Conservation (phyloP, 2,888 invertebrate species). For the Caenorhabditis sp. region DNA sequence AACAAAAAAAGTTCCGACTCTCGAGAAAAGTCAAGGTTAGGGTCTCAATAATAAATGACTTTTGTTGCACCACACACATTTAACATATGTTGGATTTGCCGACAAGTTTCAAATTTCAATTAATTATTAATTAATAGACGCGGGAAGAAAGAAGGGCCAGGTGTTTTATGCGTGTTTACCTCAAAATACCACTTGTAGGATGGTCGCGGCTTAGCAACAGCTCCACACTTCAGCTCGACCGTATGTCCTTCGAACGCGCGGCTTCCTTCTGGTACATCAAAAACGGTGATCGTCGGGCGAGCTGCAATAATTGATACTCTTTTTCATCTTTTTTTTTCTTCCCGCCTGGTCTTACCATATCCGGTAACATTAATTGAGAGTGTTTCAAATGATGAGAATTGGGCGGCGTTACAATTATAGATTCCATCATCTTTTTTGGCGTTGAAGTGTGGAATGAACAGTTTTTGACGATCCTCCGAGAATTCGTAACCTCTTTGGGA, state of each 20-base stretch:
- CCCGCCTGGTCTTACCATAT: slow-evolving; percentile 59
- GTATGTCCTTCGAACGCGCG: slow-evolving; percentile 56
- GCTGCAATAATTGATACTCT: slow-evolving; percentile 25
- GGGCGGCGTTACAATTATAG: slow-evolving; percentile 61
- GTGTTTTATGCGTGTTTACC: slow-evolving; percentile 14
- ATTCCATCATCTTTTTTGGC: slow-evolving; percentile 58
- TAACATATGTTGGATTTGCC: neutral
- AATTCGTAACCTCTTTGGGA: slow-evolving; percentile 56
- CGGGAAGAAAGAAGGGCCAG: too few species aligned
- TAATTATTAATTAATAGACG: neutral
- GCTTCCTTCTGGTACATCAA: slow-evolving; percentile 51
- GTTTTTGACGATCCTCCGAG: slow-evolving; percentile 53
- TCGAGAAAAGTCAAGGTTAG: neutral
- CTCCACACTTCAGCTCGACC: slow-evolving; percentile 58
- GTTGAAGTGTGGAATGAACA: slow-evolving; percentile 55
- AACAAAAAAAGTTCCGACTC: neutral
- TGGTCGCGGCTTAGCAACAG: slow-evolving; percentile 61
- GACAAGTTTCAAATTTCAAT: slow-evolving; percentile 7
- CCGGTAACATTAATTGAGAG: slow-evolving; percentile 54
- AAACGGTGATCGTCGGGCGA: slow-evolving; percentile 59
- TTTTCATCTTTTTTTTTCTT: neutral
- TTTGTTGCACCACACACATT: slow-evolving; percentile 1
- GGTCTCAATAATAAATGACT: neutral
- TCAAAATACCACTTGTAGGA: slow-evolving; percentile 61
- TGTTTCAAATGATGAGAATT: slow-evolving; percentile 56